Percentiles rank a stretch among this genome's conserved stretches.
phyloP scores from a whole-genome alignment of 2,797 vertebrate genomes.

The Enteromius afrohamiltoni region DNA sequence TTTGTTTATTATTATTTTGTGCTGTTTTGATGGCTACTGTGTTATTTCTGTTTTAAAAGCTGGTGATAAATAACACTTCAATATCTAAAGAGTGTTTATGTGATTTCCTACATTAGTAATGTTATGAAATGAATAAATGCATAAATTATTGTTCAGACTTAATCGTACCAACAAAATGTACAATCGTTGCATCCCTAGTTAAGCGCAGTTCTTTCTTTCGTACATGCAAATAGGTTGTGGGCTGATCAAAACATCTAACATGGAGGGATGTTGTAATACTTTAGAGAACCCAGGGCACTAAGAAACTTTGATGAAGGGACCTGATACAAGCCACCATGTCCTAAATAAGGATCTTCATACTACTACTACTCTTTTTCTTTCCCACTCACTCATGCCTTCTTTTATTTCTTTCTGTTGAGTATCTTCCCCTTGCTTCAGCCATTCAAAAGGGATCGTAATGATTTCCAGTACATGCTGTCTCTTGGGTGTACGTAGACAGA shows the following conservation, averaged over 20 bases:
- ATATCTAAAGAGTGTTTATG: no score
- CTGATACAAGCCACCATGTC: constrained; percentile 46
- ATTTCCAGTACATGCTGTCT: constrained; percentile 39
- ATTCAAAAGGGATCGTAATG: constrained; percentile 25
- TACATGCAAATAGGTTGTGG: constrained; percentile 41
- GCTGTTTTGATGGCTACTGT: no score
- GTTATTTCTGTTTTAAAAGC: no score
- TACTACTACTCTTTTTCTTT: not conserved
- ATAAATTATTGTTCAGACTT: no score
- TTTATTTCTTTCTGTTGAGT: constrained; percentile 14
- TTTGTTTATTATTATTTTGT: no score
- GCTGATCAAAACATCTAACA: constrained; percentile 30
- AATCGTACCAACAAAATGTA: no score
- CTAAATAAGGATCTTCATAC: constrained; percentile 50
- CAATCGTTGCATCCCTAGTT: not conserved
- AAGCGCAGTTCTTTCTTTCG: constrained; percentile 10
- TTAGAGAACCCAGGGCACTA: constrained; percentile 43
- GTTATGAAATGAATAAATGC: no score
- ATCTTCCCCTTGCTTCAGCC: constrained; percentile 42
- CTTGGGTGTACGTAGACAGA: constrained; percentile 35
- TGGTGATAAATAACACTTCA: no score
- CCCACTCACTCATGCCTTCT: not conserved
- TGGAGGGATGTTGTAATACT: not conserved
- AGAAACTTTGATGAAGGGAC: constrained; percentile 48
- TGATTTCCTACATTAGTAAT: no score